Conservation (phyloP, 2,797 vertebrate species). For the Pampus argenteus region DNA sequence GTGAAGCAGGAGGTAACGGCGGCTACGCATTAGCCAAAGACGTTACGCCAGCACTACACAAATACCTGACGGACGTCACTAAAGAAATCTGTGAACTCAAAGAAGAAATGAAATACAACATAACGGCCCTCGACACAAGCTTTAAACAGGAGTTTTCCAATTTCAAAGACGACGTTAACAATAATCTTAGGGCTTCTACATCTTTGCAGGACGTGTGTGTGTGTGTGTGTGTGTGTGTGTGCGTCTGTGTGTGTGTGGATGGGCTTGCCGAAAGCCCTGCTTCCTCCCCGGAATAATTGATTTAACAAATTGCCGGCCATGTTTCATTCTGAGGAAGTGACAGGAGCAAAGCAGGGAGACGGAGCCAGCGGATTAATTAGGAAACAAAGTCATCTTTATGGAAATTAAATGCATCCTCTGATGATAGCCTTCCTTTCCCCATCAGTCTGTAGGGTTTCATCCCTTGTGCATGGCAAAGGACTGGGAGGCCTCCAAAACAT, state of each 20-base stretch:
- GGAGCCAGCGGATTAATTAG: slow-evolving; percentile 85
- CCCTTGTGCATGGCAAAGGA: slow-evolving; percentile 67
- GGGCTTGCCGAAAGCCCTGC: slow-evolving; percentile 57
- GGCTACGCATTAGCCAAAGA: too few species aligned
- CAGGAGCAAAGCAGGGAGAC: slow-evolving; percentile 78
- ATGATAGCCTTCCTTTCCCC: slow-evolving; percentile 73
- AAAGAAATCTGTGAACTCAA: too few species aligned
- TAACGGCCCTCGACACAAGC: too few species aligned
- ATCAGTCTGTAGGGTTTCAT: slow-evolving; percentile 64
- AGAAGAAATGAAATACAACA: too few species aligned
- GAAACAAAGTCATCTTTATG: slow-evolving; percentile 85
- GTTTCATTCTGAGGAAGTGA: slow-evolving; percentile 85
- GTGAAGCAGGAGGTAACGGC: too few species aligned
- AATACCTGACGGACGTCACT: too few species aligned
- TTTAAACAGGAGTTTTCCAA: too few species aligned
- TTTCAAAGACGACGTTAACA: too few species aligned
- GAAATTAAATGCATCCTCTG: slow-evolving; percentile 84
- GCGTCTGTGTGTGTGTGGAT: slow-evolving; percentile 10
- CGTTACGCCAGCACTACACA: too few species aligned
- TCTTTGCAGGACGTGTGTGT: too few species aligned
- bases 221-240: background rate
- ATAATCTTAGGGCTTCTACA: too few species aligned
- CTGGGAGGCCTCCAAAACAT: slow-evolving; percentile 70
- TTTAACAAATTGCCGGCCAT: slow-evolving; percentile 85
- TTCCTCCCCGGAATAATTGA: slow-evolving; percentile 82